Base-by-base conservation (phyloP, 92 coral and sea anemone genomes). In the Chrysogorgia sp. region DNA sequence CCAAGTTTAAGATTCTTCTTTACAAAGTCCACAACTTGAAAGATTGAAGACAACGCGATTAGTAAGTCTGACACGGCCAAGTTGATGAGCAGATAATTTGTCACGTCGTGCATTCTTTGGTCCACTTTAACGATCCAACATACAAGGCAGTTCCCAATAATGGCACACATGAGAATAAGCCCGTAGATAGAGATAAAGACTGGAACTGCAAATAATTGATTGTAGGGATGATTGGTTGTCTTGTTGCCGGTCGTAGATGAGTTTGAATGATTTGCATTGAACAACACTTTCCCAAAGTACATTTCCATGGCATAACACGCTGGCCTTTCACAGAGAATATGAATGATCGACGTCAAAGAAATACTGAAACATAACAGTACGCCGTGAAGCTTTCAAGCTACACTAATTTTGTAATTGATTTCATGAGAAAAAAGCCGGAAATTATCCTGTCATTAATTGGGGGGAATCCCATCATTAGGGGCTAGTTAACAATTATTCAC, bases 1-100 rank as follows among this genome's bases (percentile, higher is more conserved):
- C 76, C 76, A 20, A 69, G 56, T 31, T 69, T 45, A 13, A 69
- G 22, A 69, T 69, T 60, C 24, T 69, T 69, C 43, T 22, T 60
- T 13, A 48, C 61, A 33, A 69, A 28, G 48, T 69, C 76, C 9
- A 53, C 33, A n/a, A 69, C 41, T 31, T 69, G 76, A 32, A 69
- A 69, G 0, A 72, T 29, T 5, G 79, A 53, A 3, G 79, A 58
- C 50, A 72, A 33, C 1, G 79, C 79, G 12, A 13, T 22, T 12
- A 88, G 88, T 22, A 88, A 80, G 59, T 72, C 79, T 0, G 63
- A 29, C 8, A 72, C 65, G 30, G 63, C 59, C 31, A 72, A 59
- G 34, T 72, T 72, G 20, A 72, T 65, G 19, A 72, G 37, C 28
- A 72, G 65, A 34, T 53, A 72, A 34, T 72, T 53, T n/a, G 79